Conservation (phyloP, 2,113 vertebrate species). For the Engystomops pustulosus region DNA sequence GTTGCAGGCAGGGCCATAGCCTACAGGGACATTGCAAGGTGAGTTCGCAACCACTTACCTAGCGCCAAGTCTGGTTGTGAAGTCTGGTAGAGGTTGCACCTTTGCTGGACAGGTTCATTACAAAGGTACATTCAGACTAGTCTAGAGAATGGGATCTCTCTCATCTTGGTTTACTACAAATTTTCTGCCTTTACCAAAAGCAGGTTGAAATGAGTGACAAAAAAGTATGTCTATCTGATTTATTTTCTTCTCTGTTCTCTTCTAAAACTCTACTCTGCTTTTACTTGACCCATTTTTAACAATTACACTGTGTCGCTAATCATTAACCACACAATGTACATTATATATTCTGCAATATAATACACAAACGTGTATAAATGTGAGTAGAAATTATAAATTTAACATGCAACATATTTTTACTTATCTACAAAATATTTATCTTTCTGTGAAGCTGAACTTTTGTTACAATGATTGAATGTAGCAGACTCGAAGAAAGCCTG, state of each 20-base stretch:
- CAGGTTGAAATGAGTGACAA: too few relatives aligned
- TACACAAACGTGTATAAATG: not conserved
- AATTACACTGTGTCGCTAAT: not conserved
- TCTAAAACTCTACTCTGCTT: too few relatives aligned
- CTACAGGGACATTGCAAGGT: too few relatives aligned
- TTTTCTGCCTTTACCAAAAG: too few relatives aligned
- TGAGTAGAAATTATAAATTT: not conserved
- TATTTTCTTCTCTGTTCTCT: not conserved
- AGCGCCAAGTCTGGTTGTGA: too few relatives aligned
- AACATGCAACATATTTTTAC: not conserved
- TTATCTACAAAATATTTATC: not conserved
- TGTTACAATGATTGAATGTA: not conserved
- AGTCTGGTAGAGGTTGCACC: too few relatives aligned
- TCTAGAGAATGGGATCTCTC: too few relatives aligned
- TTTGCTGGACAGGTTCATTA: too few relatives aligned
- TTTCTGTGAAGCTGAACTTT: not conserved
- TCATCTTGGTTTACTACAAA: too few relatives aligned
- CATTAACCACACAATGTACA: not conserved
- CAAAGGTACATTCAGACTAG: too few relatives aligned
- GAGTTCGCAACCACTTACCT: too few relatives aligned
- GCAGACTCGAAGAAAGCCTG: not conserved
- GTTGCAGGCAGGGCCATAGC: too few relatives aligned
- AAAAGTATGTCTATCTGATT: not conserved
- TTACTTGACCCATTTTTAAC: not conserved
- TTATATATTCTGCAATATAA: not conserved